Evolutionary conservation across 2,797 vertebrate genomes (phyloP).

Genomic region (Rousettus madagascariensis): DNA sequence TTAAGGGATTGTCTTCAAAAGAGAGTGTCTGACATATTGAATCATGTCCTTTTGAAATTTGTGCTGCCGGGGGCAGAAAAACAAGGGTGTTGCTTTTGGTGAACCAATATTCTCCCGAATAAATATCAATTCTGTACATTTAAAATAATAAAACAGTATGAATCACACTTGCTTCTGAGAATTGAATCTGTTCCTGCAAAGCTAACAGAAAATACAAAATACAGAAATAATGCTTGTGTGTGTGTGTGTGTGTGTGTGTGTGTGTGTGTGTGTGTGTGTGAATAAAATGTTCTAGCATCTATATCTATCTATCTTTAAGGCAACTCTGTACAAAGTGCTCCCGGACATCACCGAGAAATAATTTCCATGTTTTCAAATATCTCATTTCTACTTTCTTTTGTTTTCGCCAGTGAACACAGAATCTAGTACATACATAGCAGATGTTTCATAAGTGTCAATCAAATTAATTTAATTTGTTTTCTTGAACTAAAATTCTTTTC

Average conservation of each 20-base stretch:
- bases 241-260: no score
- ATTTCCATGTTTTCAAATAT: not conserved
- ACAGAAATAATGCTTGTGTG: not conserved
- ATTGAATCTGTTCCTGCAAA: not conserved
- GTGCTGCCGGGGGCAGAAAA: constrained; percentile 29
- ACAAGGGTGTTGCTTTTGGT: not conserved
- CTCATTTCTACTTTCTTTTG: not conserved
- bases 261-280: no score
- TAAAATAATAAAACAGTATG: constrained; percentile 38
- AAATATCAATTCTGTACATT: not conserved
- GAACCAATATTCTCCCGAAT: constrained; percentile 5
- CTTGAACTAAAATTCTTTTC: constrained; percentile 7
- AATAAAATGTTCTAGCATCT: not conserved
- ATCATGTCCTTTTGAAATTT: constrained; percentile 53
- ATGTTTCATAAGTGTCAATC: not conserved
- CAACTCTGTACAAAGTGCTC: not conserved
- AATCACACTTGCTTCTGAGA: not conserved
- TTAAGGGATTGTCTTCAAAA: constrained; percentile 72
- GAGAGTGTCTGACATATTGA: constrained; percentile 26
- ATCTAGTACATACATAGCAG: not conserved
- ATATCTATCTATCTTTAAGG: not conserved
- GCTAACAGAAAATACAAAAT: not conserved
- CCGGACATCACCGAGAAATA: not conserved
- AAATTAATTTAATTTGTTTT: constrained; percentile 3
- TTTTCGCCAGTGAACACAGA: not conserved